Evolutionary conservation across 2,888 invertebrate genomes (phyloP).

Genomic region (Cotesia congregata): DNA sequence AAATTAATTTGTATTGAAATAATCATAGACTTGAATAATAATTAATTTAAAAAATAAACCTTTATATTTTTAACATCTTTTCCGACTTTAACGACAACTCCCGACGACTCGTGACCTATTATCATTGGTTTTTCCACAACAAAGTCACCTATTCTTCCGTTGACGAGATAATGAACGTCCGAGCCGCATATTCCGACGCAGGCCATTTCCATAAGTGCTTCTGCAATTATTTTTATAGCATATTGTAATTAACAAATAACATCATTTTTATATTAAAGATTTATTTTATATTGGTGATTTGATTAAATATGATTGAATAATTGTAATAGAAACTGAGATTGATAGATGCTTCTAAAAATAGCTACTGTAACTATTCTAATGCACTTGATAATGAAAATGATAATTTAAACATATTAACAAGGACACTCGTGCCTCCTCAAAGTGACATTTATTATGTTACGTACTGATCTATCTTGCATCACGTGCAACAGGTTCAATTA

Average conservation of each 20-base stretch:
- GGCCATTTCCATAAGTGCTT: slow-evolving; percentile 90
- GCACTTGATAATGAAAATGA: neutral
- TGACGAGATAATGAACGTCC: slow-evolving; percentile 92
- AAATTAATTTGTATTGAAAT: neutral
- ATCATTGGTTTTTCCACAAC: slow-evolving; percentile 91
- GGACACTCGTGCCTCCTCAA: neutral
- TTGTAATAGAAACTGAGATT: slow-evolving; percentile 7
- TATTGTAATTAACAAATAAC: neutral
- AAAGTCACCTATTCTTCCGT: slow-evolving; percentile 90
- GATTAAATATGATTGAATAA: neutral
- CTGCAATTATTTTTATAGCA: slow-evolving; percentile 70
- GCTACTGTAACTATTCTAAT: neutral
- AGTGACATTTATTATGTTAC: slow-evolving; percentile 8
- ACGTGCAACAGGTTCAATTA: slow-evolving; percentile 5
- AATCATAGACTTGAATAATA: neutral
- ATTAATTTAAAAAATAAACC: slow-evolving; percentile 65
- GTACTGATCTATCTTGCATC: neutral
- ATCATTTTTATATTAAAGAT: neutral
- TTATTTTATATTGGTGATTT: too few species aligned
- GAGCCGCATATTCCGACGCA: slow-evolving; percentile 98
- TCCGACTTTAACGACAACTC: slow-evolving; percentile 83
- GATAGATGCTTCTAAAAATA: slow-evolving; percentile 8
- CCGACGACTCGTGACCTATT: slow-evolving; percentile 94
- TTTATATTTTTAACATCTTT: slow-evolving; percentile 78
- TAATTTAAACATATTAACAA: slow-evolving; percentile 8